A percentile compares a stretch with the other conserved stretches of the same genome.
These are phyloP conservation scores for Oxyura jamaicensis DNA, from an alignment of 2,113 vertebrate genomes.

Conservation along the genomic window DNA sequence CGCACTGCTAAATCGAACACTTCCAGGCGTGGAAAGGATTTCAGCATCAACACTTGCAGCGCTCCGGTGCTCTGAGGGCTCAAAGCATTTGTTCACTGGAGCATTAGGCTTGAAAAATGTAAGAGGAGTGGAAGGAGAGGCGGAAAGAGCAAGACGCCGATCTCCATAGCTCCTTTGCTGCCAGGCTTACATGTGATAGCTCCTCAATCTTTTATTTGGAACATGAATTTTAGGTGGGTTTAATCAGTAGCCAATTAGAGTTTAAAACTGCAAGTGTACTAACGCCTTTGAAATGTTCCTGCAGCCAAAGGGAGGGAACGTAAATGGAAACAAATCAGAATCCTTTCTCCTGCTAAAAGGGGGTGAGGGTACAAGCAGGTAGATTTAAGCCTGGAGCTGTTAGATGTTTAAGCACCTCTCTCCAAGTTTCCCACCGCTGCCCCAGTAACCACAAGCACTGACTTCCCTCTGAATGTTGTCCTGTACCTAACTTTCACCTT, in stretches of 20 bases:
- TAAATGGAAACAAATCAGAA: background rate
- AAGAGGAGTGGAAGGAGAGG: background rate
- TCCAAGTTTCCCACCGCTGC: background rate
- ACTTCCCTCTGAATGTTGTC: background rate
- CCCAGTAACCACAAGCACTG: background rate
- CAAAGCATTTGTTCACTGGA: constrained; percentile 50
- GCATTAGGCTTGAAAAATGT: constrained; percentile 54
- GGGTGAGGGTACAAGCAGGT: fast-evolving
- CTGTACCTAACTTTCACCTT: background rate
- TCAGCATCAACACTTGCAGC: constrained; percentile 27
- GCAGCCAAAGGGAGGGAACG: background rate
- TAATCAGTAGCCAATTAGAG: background rate
- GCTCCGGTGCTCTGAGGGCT: background rate
- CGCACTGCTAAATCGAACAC: background rate
- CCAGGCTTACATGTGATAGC: background rate
- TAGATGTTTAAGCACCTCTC: background rate
- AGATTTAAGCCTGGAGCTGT: background rate
- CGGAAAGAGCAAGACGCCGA: background rate
- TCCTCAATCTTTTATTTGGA: constrained; percentile 19
- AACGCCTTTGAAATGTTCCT: background rate
- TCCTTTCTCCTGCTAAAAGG: background rate
- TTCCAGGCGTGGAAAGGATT: background rate
- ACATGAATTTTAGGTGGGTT: constrained; percentile 39
- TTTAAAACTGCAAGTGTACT: background rate
- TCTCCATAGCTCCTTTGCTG: background rate